phyloP scores from a whole-genome alignment of 2,113 vertebrate species.

The Anas platyrhynchos region DNA sequence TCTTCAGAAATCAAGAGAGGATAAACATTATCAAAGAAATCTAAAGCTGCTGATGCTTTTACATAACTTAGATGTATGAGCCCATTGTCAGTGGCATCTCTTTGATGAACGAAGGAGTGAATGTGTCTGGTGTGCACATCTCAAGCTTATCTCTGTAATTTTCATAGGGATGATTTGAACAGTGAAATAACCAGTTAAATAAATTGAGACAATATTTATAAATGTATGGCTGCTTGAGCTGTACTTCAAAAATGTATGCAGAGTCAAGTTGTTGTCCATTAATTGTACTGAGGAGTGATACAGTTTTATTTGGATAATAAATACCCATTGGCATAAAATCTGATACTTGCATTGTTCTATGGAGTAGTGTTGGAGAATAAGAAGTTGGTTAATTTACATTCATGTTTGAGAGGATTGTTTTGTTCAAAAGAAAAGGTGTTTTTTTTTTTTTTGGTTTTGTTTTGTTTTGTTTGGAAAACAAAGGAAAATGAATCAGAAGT shows the following conservation, averaged over 20 bases:
- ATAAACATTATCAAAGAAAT: not conserved
- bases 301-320: slow-evolving; percentile 19
- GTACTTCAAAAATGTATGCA: not conserved
- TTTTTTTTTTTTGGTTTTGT: not conserved
- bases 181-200: not conserved
- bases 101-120: not conserved
- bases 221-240: not conserved
- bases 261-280: not conserved
- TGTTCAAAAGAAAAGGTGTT: not conserved
- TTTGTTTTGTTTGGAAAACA: not conserved
- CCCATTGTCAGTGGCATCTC: not conserved
- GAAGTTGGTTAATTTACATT: not conserved
- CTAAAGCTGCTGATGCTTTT: not conserved
- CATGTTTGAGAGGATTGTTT: not conserved
- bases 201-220: not conserved
- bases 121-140: not conserved
- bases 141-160: not conserved
- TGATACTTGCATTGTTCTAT: not conserved
- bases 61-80: not conserved
- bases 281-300: not conserved
- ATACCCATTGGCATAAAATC: not conserved
- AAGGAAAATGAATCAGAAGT: not conserved
- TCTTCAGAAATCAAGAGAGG: not conserved
- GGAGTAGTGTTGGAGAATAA: not conserved
- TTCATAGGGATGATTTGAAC: not conserved